Evolutionary conservation across 2,113 vertebrate species (phyloP), one percentile per base, ranked within the genome.

Genomic region (Gymnorhina tibicen): DNA sequence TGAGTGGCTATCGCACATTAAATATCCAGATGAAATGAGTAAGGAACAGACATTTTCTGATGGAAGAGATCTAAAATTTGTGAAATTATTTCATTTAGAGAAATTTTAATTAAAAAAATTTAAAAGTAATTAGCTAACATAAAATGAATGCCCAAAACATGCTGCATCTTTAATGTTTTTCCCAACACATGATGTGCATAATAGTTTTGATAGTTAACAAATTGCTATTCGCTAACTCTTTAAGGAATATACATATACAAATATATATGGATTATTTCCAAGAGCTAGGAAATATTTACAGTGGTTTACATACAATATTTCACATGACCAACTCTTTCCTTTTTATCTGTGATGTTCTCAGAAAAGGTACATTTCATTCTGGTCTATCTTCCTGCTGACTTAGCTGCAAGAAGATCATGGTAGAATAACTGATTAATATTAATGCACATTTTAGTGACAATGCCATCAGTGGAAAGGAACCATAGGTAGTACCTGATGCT

Each of bases 1-100:
- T 52, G 5, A 69, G 27, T 17, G 16, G 6, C 53, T 86, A 8
- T 28, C 53, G 5, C 39, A 7, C 33, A 4, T 78, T 42, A 89
- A 74, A 58, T 15, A 77, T 35, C 21, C 27, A 53, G 55, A 41
- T 32, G 28, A 62, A 79, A n/a, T 46, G 12, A 74, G 4, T 46
- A 62, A 50, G 33, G 39, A 49, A 37, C 9, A 58, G 41, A 58
- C 4, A 6, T 27, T 1, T 0, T 50, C 33, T 2, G 0, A 3
- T 26, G 35, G 14, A 74, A 64, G 41, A 76, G 4, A 7, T n/a
- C 30, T 73, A 76, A 89, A 56, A 52, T 41, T 41, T 85, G 13
- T 55, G 20, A 89, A 60, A 19, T n/a, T 0, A 22, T 76, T 41
- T 50, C 52, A 75, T 46, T 72, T 56, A 60, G 49, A 47, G 14